Evolutionary conservation across 2,797 vertebrate genomes (phyloP).

Genomic region (Podarcis siculus): DNA sequence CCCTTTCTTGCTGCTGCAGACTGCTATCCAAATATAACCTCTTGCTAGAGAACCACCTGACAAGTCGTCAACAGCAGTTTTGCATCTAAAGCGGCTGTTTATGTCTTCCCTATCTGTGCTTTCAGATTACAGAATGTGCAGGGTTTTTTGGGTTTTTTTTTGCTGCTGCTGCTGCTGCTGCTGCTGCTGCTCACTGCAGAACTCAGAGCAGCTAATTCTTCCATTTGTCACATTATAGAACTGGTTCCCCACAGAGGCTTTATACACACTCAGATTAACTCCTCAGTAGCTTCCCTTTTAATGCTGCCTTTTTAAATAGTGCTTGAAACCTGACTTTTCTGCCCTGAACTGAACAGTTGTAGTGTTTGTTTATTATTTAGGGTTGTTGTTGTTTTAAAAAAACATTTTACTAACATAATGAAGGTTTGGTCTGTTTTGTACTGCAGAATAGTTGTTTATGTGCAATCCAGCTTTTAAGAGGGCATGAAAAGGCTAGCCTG

Average conservation of each 20-base stretch:
- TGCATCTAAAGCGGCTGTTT: constrained; percentile 47
- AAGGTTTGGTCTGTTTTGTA: constrained; percentile 6
- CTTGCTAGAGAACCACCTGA: constrained; percentile 38
- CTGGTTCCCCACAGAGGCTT: constrained; percentile 3
- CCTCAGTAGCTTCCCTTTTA: constrained; percentile 22
- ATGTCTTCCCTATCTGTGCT: constrained; percentile 23
- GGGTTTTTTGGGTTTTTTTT: background rate
- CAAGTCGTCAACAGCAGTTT: constrained; percentile 35
- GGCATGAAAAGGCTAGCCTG: background rate
- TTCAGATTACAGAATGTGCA: constrained; percentile 16
- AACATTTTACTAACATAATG: background rate
- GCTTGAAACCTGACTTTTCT: background rate
- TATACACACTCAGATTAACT: constrained; percentile 25
- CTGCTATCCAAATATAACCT: constrained; percentile 28
- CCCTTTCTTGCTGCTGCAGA: constrained; percentile 28
- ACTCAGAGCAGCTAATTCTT: constrained; percentile 20
- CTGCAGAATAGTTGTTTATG: background rate
- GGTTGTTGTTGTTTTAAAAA: background rate
- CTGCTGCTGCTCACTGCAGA: constrained; percentile 29
- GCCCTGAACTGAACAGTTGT: background rate
- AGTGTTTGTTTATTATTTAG: background rate
- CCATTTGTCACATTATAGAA: constrained; percentile 4
- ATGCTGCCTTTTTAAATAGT: background rate
- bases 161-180: constrained; percentile 25
- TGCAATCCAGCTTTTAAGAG: background rate